Evolutionary conservation across 2,113 vertebrate genomes (phyloP).

Genomic region (Zapus hudsonius): DNA sequence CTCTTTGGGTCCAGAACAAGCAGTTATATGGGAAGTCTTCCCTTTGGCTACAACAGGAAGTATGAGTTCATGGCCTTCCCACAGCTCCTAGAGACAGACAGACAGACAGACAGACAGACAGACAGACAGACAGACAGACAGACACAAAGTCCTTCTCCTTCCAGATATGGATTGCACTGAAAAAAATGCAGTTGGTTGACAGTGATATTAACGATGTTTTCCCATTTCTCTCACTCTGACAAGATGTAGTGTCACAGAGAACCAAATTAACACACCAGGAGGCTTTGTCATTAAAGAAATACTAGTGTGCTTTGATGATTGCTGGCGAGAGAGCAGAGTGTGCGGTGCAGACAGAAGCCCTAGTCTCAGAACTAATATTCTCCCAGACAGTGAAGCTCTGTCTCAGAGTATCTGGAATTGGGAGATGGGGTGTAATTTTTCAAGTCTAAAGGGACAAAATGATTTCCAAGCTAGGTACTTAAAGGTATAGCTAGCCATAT

Average conservation of each 20-base stretch:
- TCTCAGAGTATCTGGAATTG: slow-evolving; percentile 76
- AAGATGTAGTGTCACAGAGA: slow-evolving; percentile 77
- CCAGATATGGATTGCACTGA: slow-evolving; percentile 51
- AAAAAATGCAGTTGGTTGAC: slow-evolving; percentile 69
- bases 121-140: no score
- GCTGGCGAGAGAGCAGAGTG: slow-evolving; percentile 79
- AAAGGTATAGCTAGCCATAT: slow-evolving; percentile 80
- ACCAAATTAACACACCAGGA: slow-evolving; percentile 85
- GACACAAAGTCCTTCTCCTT: slow-evolving; percentile 54
- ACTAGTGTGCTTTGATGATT: slow-evolving; percentile 83
- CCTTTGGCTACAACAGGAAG: neutral
- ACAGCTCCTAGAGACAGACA: slow-evolving; percentile 6
- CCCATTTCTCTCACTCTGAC: slow-evolving; percentile 78
- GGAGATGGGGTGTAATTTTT: slow-evolving; percentile 80
- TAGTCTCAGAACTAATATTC: slow-evolving; percentile 84
- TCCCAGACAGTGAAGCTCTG: slow-evolving; percentile 73
- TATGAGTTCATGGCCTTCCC: neutral
- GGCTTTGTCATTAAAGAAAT: slow-evolving; percentile 86
- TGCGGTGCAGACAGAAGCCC: slow-evolving; percentile 70
- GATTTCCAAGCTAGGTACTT: slow-evolving; percentile 83
- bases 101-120: no score
- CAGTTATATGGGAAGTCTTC: neutral
- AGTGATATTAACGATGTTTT: slow-evolving; percentile 75
- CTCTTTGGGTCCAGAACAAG: neutral
- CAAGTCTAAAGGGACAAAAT: slow-evolving; percentile 81